phyloP scores from a whole-genome alignment of 2,113 vertebrate species.

The Calyptommatus sinebrachiatus region DNA sequence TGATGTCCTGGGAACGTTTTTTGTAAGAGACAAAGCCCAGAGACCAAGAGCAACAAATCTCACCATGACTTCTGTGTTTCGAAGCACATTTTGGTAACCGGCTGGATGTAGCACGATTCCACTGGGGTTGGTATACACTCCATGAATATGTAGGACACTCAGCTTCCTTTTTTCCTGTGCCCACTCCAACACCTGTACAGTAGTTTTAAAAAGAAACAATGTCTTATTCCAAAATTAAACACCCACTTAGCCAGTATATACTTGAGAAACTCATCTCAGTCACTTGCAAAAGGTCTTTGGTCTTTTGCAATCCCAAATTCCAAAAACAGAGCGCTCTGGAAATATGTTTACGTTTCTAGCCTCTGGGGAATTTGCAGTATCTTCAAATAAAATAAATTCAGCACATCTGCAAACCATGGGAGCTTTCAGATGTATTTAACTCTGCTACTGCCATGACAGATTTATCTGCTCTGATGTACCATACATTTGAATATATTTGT shows the following conservation, averaged over 20 bases:
- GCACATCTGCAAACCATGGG: background rate
- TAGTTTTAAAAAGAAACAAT: slow-evolving; percentile 15
- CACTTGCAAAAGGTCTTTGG: background rate
- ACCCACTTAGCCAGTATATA: background rate
- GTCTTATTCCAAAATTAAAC: no score
- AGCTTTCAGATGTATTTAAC: background rate
- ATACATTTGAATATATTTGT: background rate
- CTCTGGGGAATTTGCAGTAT: background rate
- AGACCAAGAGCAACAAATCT: slow-evolving; percentile 44
- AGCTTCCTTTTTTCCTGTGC: slow-evolving; percentile 91
- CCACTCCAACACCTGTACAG: slow-evolving; percentile 89
- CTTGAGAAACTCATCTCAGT: no score
- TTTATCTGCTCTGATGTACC: background rate
- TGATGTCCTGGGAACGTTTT: background rate
- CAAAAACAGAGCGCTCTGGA: background rate
- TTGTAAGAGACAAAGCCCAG: background rate
- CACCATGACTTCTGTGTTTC: slow-evolving; percentile 96
- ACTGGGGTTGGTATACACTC: slow-evolving; percentile 94
- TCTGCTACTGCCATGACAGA: background rate
- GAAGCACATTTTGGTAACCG: slow-evolving; percentile 92
- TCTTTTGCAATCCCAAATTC: background rate
- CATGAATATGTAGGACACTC: slow-evolving; percentile 93
- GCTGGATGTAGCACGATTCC: slow-evolving; percentile 94
- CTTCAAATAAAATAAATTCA: background rate
- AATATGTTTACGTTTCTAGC: background rate